These are phyloP conservation scores for Lamellibrachia columna DNA, from an alignment of 2,888 invertebrate species.

Conservation along the genomic window DNA sequence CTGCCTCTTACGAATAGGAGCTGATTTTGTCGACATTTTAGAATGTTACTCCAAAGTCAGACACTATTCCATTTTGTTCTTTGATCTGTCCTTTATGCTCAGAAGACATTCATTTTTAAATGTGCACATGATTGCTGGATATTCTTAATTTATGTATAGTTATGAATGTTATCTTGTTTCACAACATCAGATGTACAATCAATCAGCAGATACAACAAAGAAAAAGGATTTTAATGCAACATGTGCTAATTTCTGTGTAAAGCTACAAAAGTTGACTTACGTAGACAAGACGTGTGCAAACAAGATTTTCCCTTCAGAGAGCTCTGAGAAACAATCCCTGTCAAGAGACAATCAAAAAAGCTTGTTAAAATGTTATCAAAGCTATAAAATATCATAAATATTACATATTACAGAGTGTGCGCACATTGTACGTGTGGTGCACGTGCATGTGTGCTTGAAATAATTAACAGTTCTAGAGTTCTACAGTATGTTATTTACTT, in stretches of 20 bases:
- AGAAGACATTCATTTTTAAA: too few species aligned
- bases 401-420: neutral
- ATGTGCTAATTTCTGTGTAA: neutral
- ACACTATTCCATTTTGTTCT: too few species aligned
- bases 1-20: too few species aligned
- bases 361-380: conserved; percentile 68
- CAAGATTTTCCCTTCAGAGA: conserved; percentile 69
- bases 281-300: conserved; percentile 49
- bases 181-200: too few species aligned
- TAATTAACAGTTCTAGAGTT: neutral
- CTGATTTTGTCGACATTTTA: too few species aligned
- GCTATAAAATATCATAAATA: conserved; percentile 65
- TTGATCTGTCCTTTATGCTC: too few species aligned
- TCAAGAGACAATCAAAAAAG: conserved; percentile 71
- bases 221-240: too few species aligned
- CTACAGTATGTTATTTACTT: neutral
- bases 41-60: too few species aligned
- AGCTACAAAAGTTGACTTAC: conserved; percentile 40
- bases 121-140: too few species aligned
- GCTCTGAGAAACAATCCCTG: conserved; percentile 79
- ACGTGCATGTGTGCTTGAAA: conserved; percentile 13
- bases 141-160: too few species aligned
- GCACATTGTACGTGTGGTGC: conserved; percentile 43
- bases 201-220: too few species aligned
- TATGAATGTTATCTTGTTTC: too few species aligned